phyloP scores from a whole-genome alignment of 1,140 invertebrate genomes.

The Brachionus sp. region DNA sequence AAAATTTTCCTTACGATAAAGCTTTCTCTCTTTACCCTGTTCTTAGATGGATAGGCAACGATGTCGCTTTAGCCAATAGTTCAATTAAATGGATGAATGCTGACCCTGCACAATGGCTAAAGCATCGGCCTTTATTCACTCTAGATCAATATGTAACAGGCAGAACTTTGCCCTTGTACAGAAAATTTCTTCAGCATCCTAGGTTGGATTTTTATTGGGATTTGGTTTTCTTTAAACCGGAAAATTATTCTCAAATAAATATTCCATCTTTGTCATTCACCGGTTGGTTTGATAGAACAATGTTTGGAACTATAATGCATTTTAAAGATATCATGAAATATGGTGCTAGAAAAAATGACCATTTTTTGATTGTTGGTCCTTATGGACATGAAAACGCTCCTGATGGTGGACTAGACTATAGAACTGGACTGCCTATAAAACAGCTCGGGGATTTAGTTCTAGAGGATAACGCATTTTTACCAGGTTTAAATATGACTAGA shows the following conservation, averaged over 20 bases:
- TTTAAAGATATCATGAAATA: background rate
- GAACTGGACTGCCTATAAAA: background rate
- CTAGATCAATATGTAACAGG: background rate
- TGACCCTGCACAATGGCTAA: background rate
- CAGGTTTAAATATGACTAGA: conserved; percentile 27
- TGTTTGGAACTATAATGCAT: background rate
- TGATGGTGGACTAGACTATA: conserved; percentile 10
- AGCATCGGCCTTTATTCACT: background rate
- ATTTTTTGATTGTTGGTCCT: conserved; percentile 27
- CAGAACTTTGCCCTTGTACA: background rate
- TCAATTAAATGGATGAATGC: background rate
- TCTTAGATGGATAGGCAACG: background rate
- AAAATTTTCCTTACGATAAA: background rate
- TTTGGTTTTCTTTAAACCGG: background rate
- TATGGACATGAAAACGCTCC: conserved; percentile 5
- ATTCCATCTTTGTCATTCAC: conserved; percentile 19
- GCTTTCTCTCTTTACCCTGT: background rate
- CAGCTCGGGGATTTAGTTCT: background rate
- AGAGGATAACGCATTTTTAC: background rate
- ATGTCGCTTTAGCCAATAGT: background rate
- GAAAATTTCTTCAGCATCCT: conserved; percentile 7
- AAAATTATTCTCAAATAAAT: background rate
- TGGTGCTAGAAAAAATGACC: background rate
- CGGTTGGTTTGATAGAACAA: conserved; percentile 11
- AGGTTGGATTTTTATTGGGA: conserved; percentile 1